Conservation (phyloP, 2,797 vertebrate species). For the Neopelma chrysocephalum region DNA sequence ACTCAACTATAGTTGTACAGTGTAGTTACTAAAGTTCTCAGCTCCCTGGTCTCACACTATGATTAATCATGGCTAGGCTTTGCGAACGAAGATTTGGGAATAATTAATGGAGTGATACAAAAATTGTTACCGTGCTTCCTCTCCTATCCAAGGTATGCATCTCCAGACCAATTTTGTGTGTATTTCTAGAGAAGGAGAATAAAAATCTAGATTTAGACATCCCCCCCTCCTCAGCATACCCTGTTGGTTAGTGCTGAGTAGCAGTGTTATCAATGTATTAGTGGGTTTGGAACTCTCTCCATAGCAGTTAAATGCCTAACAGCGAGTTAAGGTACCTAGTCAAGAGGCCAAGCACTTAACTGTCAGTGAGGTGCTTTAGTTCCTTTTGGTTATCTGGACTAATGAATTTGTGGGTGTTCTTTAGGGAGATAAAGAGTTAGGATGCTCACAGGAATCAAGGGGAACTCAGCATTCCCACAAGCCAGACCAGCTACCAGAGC, state of each 20-base stretch:
- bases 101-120: neutral
- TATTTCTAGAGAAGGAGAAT: neutral
- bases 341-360: neutral
- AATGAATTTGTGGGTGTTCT: neutral
- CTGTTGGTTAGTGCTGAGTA: neutral
- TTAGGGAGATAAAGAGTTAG: neutral
- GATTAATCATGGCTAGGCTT: no score
- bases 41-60: neutral
- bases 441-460: neutral
- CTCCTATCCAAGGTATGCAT: neutral
- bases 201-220: neutral
- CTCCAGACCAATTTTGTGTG: neutral
- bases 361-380: neutral
- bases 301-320: neutral
- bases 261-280: neutral
- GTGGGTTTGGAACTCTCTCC: neutral
- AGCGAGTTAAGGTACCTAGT: neutral
- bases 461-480: neutral
- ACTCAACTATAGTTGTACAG: neutral
- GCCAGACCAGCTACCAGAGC: neutral
- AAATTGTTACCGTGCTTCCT: neutral
- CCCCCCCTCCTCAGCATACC: neutral
- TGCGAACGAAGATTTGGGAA: no score
- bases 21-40: neutral
- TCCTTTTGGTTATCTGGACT: neutral